Evolutionary conservation across 2,113 vertebrate genomes (phyloP).

Genomic region (Caretta caretta): DNA sequence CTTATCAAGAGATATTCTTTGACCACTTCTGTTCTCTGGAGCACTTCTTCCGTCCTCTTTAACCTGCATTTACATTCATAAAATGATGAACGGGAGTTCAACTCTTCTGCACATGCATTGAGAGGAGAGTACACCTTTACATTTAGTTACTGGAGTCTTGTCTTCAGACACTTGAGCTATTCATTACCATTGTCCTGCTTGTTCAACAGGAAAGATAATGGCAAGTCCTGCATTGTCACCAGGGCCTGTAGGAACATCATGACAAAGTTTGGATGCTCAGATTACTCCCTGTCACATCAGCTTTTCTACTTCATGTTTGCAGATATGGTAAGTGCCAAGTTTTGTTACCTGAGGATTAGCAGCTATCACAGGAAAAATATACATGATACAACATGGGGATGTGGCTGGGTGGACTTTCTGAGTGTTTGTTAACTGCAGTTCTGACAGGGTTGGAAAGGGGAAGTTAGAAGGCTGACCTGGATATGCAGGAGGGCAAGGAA

Average conservation of each 20-base stretch:
- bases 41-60: not conserved
- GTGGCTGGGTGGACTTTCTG: not conserved
- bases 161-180: not conserved
- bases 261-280: slow-evolving; percentile 80
- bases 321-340: slow-evolving; percentile 76
- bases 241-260: slow-evolving; percentile 82
- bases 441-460: not conserved
- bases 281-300: slow-evolving; percentile 89
- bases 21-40: not conserved
- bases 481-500: not conserved
- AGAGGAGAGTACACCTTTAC: not conserved
- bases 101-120: not conserved
- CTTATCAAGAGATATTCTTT: not conserved
- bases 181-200: not conserved
- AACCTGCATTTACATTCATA: not conserved
- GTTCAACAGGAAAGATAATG: slow-evolving; percentile 78
- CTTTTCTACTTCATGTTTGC: slow-evolving; percentile 89
- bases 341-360: not conserved
- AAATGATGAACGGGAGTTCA: not conserved
- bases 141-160: not conserved
- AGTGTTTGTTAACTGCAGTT: not conserved
- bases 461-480: not conserved
- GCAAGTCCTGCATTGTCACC: slow-evolving; percentile 82
- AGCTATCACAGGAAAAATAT: not conserved
- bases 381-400: too few species aligned